Base-by-base conservation (phyloP, 2,797 vertebrate species). In the Acanthurus tractus region DNA sequence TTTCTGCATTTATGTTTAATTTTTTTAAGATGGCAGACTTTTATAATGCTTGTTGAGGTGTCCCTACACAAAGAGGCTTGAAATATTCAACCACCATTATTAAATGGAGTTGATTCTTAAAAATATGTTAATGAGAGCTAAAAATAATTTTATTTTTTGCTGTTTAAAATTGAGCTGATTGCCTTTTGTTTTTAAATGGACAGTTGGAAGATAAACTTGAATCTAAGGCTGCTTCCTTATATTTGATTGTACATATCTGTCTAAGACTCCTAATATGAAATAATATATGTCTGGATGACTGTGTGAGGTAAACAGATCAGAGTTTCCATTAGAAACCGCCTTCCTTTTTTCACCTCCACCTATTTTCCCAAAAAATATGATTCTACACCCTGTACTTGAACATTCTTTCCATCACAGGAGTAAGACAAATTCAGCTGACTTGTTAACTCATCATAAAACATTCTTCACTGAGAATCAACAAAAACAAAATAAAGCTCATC, bases 21-120 rank as follows among this genome's bases (percentile, higher is more conserved):
- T 70, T 88, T 83, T 55, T 70, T 83, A 74, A 84, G 74, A 73
- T 83, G 83, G 76, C 79, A 85, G 74, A 84, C 74, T 75, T 61
- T 71, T 55, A 74, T 58, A 70, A 67, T 74, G 67, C 61, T 56
- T 67, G 55, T 74, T 9, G 8, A 80, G 77, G 53, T 71, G 54
- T 56, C 70, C 55, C 69, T 56, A 36, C 48, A 49, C 67, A 61
- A 70, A 84, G 79, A 73, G 53, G 49, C 14, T 50, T 29, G 50
- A 34, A 34, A 56, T 82, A 57, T 81, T 85, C 77, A 64, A 78
- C 56, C 40, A 17, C 34, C 42, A 49, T 14, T 56, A 50, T 45
- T 48, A 36, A 63, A 62, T 64, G 2, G 29, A 34, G 0, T 63
- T 13, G 1, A 36, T 59, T 48, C 36, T 80, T 46, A 46, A 62